Conservation (phyloP, 2,113 vertebrate species). For the Sturnus vulgaris region DNA sequence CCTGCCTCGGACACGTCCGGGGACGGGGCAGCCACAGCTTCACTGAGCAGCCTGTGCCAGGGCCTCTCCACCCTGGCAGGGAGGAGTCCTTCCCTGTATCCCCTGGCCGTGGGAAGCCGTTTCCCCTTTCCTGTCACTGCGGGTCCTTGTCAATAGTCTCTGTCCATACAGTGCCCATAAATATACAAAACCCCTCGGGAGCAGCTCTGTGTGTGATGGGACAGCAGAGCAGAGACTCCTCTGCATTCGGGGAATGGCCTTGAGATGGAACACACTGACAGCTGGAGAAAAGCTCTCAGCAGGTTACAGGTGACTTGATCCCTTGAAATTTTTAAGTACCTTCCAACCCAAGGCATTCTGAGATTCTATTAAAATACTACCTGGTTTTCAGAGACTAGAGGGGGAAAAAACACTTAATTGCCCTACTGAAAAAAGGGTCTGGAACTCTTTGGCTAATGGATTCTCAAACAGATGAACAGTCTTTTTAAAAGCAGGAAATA, state of each 20-base stretch:
- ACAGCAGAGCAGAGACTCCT: background rate
- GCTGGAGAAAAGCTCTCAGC: accelerated
- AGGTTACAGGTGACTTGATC: too few species aligned
- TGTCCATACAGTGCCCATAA: accelerated
- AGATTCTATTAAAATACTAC: background rate
- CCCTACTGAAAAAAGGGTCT: background rate
- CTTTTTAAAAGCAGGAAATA: background rate
- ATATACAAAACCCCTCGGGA: accelerated
- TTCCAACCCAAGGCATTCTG: accelerated
- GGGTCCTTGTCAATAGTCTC: accelerated
- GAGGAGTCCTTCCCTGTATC: background rate
- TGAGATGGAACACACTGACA: accelerated
- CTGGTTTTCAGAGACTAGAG: background rate
- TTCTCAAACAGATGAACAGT: background rate
- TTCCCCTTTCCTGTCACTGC: too few species aligned
- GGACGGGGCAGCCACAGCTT: background rate
- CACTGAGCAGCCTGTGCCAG: accelerated
- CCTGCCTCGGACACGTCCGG: background rate
- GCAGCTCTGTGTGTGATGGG: accelerated
- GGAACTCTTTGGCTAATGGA: background rate
- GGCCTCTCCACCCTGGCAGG: background rate
- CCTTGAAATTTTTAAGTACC: background rate
- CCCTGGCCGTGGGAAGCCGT: background rate
- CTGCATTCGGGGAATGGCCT: background rate
- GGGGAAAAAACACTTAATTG: background rate